Evolutionary conservation across 2,888 invertebrate species (phyloP), one percentile per base, ranked within the genome.

Genomic region (Microctonus brassicae): DNA sequence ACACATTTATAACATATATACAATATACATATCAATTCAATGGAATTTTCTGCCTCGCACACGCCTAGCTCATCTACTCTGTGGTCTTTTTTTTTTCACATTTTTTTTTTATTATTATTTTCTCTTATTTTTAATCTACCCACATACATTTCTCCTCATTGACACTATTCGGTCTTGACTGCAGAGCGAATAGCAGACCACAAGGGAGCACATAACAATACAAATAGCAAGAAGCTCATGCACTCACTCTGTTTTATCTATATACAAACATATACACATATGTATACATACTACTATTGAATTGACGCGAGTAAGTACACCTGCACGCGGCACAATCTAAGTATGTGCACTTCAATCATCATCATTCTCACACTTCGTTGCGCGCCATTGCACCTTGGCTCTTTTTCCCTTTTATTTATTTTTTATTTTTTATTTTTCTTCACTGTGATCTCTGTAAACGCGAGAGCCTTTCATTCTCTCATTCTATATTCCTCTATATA

Each of bases 271-370:
- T 47, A n/a, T n/a, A 47, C 17, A n/a, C 42, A 47, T 47, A 7
- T n/a, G n/a, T n/a, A 76, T 74, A 67, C 61, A 74, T 74, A 29
- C 7, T n/a, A 47, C 74, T 74, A 63, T 77, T 76, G 77, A 75
- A 74, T 76, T 71, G 57, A 71, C 75, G 77, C 74, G 78, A 81
- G 79, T 81, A 82, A 83, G 80, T 81, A 82, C 79, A 47, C 42
- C 5, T 7, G 78, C 24, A 61, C 11, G 58, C 77, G 75, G 78
- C 67, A 42, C 61, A 72, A 81, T 79, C 79, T 83, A 84, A 83
- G 84, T 84, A 84, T 73, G 77, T 82, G 84, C 84, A 84, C 84
- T 84, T 84, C 83, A 84, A 84, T 84, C 84, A 84, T 84, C 84
- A 84, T 83, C 83, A 77, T 81, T 82, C 82, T 81, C 64, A 79